A percentile compares a stretch with the other conserved stretches of the same genome.
Evolutionary conservation across 2,888 invertebrate species (phyloP).

Genomic region (Crioceris asparagi): DNA sequence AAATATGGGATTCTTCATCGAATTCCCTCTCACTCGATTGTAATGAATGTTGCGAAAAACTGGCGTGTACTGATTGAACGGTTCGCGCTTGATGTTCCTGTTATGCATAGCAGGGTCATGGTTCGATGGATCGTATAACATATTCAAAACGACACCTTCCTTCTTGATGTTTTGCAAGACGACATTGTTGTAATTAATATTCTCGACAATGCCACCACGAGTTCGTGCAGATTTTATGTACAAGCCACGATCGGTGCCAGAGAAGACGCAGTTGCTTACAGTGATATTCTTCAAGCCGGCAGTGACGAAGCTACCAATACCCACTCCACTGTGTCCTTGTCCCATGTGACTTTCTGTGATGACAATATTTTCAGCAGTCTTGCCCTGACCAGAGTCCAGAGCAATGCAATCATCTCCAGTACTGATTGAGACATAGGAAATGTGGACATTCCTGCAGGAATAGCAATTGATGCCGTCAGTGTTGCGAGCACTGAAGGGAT

Average conservation of each 20-base stretch:
- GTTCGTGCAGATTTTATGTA: background rate
- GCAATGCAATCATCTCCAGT: constrained; percentile 1
- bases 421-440: background rate
- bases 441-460: background rate
- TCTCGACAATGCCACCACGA: background rate
- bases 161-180: background rate
- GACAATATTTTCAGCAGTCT: background rate
- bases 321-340: background rate
- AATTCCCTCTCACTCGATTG: background rate
- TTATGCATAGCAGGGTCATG: background rate
- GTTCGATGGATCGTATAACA: background rate
- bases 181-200: background rate
- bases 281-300: background rate
- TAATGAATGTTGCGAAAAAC: background rate
- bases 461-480: background rate
- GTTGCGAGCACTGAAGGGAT: background rate
- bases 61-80: background rate
- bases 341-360: background rate
- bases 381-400: background rate
- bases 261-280: background rate
- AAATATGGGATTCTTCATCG: background rate
- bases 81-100: background rate
- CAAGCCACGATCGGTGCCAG: background rate
- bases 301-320: background rate
- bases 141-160: background rate